Evolutionary conservation across 2,888 invertebrate species (phyloP).

Genomic region (Neoscelio sp.): DNA sequence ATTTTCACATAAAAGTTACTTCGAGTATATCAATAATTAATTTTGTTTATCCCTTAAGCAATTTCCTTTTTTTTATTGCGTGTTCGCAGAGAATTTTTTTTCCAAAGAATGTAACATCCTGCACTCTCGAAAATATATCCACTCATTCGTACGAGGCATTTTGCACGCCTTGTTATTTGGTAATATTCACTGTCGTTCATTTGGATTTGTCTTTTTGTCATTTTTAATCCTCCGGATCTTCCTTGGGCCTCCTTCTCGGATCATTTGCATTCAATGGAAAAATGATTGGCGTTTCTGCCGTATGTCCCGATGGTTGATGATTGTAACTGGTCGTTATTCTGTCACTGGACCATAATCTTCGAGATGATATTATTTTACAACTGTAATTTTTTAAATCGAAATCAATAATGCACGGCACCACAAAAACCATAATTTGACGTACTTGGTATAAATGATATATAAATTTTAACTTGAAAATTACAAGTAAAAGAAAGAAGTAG

Average conservation of each 20-base stretch:
- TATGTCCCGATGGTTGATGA: slow-evolving; percentile 68
- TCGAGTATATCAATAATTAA: too few relatives aligned
- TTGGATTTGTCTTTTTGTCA: not conserved
- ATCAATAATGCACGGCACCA: too few relatives aligned
- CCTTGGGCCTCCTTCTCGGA: slow-evolving; percentile 78
- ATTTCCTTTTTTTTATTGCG: not conserved
- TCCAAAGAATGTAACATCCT: not conserved
- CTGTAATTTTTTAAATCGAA: slow-evolving; percentile 28
- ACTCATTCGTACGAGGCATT: not conserved
- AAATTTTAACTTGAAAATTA: too few relatives aligned
- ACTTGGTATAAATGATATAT: too few relatives aligned
- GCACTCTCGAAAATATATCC: not conserved
- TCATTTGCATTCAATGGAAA: slow-evolving; percentile 73
- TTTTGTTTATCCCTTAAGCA: not conserved
- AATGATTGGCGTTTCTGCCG: slow-evolving; percentile 72
- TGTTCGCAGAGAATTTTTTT: not conserved
- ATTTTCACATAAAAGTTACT: too few relatives aligned
- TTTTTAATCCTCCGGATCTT: slow-evolving; percentile 76
- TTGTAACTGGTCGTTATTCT: slow-evolving; percentile 70
- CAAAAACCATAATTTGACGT: too few relatives aligned
- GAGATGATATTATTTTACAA: slow-evolving; percentile 27
- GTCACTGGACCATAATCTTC: slow-evolving; percentile 41
- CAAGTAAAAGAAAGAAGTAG: too few relatives aligned
- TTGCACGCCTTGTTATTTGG: not conserved
- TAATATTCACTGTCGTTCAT: not conserved